phyloP scores from a whole-genome alignment of 2,888 invertebrate species.

The Pristionchus entomophagus region DNA sequence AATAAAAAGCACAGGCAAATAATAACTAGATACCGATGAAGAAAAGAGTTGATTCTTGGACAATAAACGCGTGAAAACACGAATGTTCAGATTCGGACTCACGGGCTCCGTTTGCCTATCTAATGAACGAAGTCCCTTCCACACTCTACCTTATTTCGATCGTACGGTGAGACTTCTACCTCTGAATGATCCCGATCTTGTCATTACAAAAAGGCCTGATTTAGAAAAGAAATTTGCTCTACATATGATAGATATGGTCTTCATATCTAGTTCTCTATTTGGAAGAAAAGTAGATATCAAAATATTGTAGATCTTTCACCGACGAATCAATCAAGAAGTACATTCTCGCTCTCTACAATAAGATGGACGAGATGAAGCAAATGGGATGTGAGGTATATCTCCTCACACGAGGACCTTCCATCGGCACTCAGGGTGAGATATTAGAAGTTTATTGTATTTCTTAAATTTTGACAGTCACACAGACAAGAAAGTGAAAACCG shows the following conservation, averaged over 20 bases:
- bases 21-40: too few relatives aligned
- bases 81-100: background rate
- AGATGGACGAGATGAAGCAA: constrained; percentile 57
- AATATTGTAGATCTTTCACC: constrained; percentile 62
- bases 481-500: too few relatives aligned
- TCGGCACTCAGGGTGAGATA: constrained; percentile 55
- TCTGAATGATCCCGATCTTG: too few relatives aligned
- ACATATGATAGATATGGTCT: too few relatives aligned
- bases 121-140: constrained; percentile 24
- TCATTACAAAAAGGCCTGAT: too few relatives aligned
- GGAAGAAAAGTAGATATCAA: too few relatives aligned
- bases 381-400: constrained; percentile 61
- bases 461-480: too few relatives aligned
- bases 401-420: constrained; percentile 62
- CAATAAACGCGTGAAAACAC: too few relatives aligned
- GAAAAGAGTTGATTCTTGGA: too few relatives aligned
- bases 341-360: constrained; percentile 61
- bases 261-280: background rate
- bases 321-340: constrained; percentile 60
- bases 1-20: too few relatives aligned
- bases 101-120: constrained; percentile 20
- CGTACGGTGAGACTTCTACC: background rate
- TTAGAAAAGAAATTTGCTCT: too few relatives aligned
- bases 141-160: constrained; percentile 36
- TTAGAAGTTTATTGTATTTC: background rate